Percentiles rank a stretch among this genome's conserved stretches.
phyloP scores from a whole-genome alignment of 2,113 vertebrate species.

The Festucalex cinctus region DNA sequence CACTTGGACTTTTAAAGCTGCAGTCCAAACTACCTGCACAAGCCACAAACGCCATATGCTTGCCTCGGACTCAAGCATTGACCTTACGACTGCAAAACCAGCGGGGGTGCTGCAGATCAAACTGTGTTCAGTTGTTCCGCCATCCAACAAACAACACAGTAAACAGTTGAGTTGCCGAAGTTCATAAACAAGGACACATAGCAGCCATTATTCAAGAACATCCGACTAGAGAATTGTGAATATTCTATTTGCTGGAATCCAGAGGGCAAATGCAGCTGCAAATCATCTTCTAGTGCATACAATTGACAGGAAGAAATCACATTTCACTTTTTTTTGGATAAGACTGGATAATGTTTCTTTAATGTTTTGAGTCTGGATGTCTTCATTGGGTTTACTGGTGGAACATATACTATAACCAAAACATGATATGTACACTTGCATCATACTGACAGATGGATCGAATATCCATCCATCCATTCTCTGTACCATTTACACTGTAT shows the following conservation, averaged over 20 bases:
- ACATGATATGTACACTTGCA: neutral
- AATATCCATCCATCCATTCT: too few relatives aligned
- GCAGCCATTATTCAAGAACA: neutral
- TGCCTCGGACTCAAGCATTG: constrained; percentile 32
- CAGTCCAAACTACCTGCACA: constrained; percentile 18
- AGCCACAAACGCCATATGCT: constrained; percentile 45
- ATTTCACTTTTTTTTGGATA: neutral
- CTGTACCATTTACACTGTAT: too few relatives aligned
- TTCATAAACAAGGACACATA: neutral
- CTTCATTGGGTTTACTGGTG: neutral
- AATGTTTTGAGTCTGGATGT: constrained; percentile 9
- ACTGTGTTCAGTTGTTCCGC: constrained; percentile 6
- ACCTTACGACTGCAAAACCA: constrained; percentile 23
- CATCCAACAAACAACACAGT: neutral
- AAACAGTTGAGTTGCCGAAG: neutral
- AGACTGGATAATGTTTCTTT: neutral
- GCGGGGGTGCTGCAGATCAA: constrained; percentile 14
- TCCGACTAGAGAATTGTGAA: neutral
- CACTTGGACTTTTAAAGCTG: constrained; percentile 29
- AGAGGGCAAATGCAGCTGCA: constrained; percentile 3
- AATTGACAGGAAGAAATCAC: neutral
- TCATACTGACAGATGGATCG: neutral
- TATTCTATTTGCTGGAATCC: neutral
- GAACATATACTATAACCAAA: neutral
- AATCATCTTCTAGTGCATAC: constrained; percentile 1